These are phyloP conservation scores for Desmodus rotundus DNA, from an alignment of 2,113 vertebrate species.

Conservation along the genomic window DNA sequence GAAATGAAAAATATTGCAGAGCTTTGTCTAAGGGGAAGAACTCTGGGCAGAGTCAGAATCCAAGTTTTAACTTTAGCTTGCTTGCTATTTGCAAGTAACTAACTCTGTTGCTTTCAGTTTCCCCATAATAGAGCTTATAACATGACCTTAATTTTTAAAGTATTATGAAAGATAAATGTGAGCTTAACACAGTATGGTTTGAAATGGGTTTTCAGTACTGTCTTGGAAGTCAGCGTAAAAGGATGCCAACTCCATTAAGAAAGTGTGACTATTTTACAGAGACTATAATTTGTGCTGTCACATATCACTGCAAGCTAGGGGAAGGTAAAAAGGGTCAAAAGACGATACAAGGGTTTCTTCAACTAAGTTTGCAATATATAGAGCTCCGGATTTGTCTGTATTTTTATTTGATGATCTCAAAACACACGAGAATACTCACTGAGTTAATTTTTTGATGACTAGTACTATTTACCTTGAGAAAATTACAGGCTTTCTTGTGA, in stretches of 20 bases:
- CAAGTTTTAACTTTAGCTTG: neutral
- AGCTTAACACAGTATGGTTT: neutral
- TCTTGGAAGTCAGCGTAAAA: neutral
- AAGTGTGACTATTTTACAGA: neutral
- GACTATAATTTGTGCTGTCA: neutral
- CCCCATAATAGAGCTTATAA: neutral
- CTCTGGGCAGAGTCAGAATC: neutral
- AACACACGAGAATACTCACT: neutral
- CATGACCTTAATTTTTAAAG: neutral
- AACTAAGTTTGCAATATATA: neutral
- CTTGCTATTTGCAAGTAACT: slow-evolving; percentile 3
- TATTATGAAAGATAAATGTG: neutral
- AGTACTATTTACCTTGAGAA: neutral
- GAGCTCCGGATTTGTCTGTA: neutral
- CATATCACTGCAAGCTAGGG: neutral
- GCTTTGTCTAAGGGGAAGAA: neutral
- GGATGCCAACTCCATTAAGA: neutral
- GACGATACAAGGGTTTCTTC: neutral
- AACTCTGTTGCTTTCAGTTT: neutral
- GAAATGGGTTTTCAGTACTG: neutral
- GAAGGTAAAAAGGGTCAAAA: neutral
- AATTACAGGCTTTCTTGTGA: neutral
- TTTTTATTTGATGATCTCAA: neutral
- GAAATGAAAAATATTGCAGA: neutral
- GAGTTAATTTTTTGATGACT: neutral